Percentiles rank a stretch among this genome's conserved stretches.
These are phyloP conservation scores for Sphaerolaimus hirsutus DNA, from an alignment of 2,888 invertebrate species.

Conservation along the genomic window DNA sequence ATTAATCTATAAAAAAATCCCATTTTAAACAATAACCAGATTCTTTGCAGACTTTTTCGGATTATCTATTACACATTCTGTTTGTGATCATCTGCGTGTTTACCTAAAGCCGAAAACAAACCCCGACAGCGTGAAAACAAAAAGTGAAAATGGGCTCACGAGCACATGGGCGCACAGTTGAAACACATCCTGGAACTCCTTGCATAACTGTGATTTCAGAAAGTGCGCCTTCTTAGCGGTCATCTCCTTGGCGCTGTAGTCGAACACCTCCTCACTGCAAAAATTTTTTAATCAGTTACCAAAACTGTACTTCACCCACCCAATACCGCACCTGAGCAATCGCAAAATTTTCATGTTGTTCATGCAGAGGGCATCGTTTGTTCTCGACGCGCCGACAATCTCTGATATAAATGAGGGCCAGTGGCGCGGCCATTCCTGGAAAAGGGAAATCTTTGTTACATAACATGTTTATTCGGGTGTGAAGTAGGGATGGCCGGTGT, in stretches of 20 bases:
- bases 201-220: conserved; percentile 96
- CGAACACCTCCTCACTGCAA: conserved; percentile 80
- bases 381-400: conserved; percentile 94
- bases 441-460: background rate
- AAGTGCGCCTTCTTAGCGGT: conserved; percentile 97
- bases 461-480: too few species aligned
- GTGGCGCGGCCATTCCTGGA: conserved; percentile 91
- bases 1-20: too few species aligned
- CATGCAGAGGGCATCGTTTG: conserved; percentile 92
- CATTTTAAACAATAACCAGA: too few species aligned
- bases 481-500: too few species aligned
- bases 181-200: conserved; percentile 92
- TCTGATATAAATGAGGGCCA: conserved; percentile 98
- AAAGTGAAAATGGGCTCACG: conserved; percentile 25
- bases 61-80: too few species aligned
- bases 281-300: conserved; percentile 4
- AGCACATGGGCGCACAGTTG: conserved; percentile 89
- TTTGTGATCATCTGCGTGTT: too few species aligned
- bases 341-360: conserved; percentile 98
- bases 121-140: background rate
- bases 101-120: too few species aligned
- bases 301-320: background rate
- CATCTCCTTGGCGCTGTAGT: conserved; percentile 88
- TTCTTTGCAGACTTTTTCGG: too few species aligned
- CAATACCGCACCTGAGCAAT: conserved; percentile 41